Base-by-base conservation (phyloP, 2,113 vertebrate species). In the Talpa occidentalis region DNA sequence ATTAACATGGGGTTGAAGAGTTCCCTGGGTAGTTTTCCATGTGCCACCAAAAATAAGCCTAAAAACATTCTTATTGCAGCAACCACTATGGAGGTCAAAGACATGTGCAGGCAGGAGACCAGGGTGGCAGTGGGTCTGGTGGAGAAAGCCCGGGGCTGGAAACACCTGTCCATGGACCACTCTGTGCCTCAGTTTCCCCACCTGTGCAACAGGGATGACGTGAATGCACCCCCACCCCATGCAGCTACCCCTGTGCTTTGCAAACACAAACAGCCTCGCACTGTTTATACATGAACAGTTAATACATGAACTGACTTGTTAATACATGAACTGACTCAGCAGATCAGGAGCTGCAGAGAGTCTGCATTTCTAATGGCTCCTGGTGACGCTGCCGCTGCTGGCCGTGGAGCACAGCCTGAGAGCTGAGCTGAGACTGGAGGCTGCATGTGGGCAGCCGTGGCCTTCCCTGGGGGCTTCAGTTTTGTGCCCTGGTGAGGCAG, bases 371-470 rank as follows among this genome's bases (percentile, higher is more conserved):
- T 26, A 3, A 78, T 6, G 42, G 69, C 52, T 22, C 2, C 73
- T 6, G 42, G 70, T 54, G 7, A 44, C 17, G 9, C 14, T 24
- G 19, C 10, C 4, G n/a, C 44, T 26, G 4, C 30, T 4, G 44
- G 60, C 32, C 1, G 1, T 1, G 17, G 44, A 35, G 35, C 32
- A 2, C 16, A 35, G 10, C 28, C 15, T 0, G 2, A 69, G 6
- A 59, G 28, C 52, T 1, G 6, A 59, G 28, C 52, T 1, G 78
- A 42, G 32, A 6, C 26, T 12, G 7, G 54, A 47, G 14, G 54
- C 30, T 47, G n/a, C 30, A 26, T 0, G 35, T 0, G 16, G 73
- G 60, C 6, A 15, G 64, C 28, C 0, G 0, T 5, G 15, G 54
- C 22, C 10, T 22, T 22, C 47, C 16, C 11, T 22, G 37, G 62